Evolutionary conservation across 1,140 invertebrate species (phyloP).

Genomic region (Laupala kohalensis): DNA sequence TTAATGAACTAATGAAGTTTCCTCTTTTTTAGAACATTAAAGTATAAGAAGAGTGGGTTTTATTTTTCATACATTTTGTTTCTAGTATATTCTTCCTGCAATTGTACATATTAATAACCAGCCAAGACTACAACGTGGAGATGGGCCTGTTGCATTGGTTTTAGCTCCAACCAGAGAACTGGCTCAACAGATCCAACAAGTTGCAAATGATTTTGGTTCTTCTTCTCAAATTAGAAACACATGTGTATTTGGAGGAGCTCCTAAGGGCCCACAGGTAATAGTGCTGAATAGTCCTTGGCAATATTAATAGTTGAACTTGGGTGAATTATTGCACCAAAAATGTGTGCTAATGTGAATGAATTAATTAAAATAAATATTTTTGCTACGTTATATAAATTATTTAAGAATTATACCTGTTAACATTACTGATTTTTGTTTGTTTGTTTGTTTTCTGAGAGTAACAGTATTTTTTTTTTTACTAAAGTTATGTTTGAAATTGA

Average conservation of each 20-base stretch:
- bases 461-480: too few relatives aligned
- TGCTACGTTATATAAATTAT: not conserved
- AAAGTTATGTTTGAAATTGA: too few relatives aligned
- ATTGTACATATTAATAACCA: constrained; percentile 71
- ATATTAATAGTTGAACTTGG: too few relatives aligned
- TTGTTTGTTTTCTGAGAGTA: too few relatives aligned
- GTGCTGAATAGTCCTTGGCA: not conserved
- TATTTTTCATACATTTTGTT: not conserved
- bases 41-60: not conserved
- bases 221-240: constrained; percentile 63
- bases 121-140: constrained; percentile 44
- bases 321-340: not conserved
- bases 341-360: not conserved
- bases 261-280: constrained; percentile 62
- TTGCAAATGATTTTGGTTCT: constrained; percentile 71
- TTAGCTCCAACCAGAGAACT: constrained; percentile 71
- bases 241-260: constrained; percentile 83
- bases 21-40: not conserved
- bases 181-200: constrained; percentile 76
- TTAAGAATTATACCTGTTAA: not conserved
- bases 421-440: not conserved
- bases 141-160: constrained; percentile 63
- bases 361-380: not conserved
- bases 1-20: too few relatives aligned
- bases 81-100: constrained; percentile 37